Conservation (phyloP, 2,888 invertebrate species). For the Amorpha juglandis region DNA sequence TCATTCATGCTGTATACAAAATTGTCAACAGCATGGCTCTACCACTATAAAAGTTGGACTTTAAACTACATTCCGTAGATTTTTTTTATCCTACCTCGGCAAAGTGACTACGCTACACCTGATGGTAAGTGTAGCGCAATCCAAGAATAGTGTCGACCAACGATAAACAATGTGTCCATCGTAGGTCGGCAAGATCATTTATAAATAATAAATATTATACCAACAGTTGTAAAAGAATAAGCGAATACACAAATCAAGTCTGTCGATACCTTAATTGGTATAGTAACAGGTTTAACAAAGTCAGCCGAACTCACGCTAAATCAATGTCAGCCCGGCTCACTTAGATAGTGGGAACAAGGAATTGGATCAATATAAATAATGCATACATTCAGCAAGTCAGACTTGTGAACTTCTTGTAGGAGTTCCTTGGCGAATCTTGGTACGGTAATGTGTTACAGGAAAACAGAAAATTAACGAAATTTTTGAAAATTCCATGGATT, state of each 20-base stretch:
- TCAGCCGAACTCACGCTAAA: slow-evolving; percentile 16
- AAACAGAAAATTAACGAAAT: no score
- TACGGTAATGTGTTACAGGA: not conserved
- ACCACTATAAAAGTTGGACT: no score
- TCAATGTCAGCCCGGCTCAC: slow-evolving; percentile 23
- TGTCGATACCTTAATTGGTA: not conserved
- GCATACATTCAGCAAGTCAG: slow-evolving; percentile 9
- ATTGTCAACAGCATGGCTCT: no score
- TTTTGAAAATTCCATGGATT: no score
- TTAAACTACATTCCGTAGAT: no score
- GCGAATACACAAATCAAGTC: not conserved
- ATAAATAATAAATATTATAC: not conserved
- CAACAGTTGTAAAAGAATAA: not conserved
- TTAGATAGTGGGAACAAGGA: slow-evolving; percentile 20
- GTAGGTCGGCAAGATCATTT: no score
- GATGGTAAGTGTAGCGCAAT: no score
- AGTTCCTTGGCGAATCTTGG: not conserved
- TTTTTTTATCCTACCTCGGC: no score
- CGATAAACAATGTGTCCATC: no score
- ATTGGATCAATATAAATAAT: slow-evolving; percentile 26
- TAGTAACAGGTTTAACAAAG: not conserved
- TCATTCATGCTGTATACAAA: no score
- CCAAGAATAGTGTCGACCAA: no score
- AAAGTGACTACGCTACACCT: no score
- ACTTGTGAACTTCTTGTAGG: not conserved